Evolutionary conservation across 2,888 invertebrate species (phyloP).

Genomic region (Idaea biselata): DNA sequence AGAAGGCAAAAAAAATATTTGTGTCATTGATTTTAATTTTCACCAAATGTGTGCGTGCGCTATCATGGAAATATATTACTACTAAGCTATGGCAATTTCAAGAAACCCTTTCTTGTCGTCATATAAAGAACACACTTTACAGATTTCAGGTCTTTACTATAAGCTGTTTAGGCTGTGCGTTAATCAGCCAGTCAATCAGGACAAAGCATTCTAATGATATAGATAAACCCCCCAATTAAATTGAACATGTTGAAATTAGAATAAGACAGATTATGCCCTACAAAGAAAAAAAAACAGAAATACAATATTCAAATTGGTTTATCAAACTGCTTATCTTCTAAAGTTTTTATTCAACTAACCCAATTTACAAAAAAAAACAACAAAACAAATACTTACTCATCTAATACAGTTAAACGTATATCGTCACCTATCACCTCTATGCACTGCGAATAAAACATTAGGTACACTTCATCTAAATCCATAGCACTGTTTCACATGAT

Average conservation of each 20-base stretch:
- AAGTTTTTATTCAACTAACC: not conserved
- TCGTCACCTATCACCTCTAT: not conserved
- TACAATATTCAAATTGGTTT: not conserved
- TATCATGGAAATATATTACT: too few relatives aligned
- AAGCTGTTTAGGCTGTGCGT: too few relatives aligned
- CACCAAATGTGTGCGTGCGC: too few relatives aligned
- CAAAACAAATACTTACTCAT: not conserved
- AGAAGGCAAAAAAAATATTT: too few relatives aligned
- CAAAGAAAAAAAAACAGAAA: not conserved
- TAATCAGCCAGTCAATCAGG: too few relatives aligned
- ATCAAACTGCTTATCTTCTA: not conserved
- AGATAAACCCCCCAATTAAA: too few relatives aligned
- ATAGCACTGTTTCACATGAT: constrained; percentile 24
- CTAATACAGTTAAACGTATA: not conserved
- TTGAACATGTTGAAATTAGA: not conserved
- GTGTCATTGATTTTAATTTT: too few relatives aligned
- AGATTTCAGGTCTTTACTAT: too few relatives aligned
- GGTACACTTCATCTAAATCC: constrained; percentile 17
- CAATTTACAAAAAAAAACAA: not conserved
- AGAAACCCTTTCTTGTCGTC: too few relatives aligned
- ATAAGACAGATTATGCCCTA: not conserved
- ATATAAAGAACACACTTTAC: too few relatives aligned
- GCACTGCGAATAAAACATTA: not conserved
- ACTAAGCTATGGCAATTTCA: too few relatives aligned
- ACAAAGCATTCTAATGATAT: too few relatives aligned